phyloP scores from a whole-genome alignment of 2,888 invertebrate species.

The Hyposoter didymator region DNA sequence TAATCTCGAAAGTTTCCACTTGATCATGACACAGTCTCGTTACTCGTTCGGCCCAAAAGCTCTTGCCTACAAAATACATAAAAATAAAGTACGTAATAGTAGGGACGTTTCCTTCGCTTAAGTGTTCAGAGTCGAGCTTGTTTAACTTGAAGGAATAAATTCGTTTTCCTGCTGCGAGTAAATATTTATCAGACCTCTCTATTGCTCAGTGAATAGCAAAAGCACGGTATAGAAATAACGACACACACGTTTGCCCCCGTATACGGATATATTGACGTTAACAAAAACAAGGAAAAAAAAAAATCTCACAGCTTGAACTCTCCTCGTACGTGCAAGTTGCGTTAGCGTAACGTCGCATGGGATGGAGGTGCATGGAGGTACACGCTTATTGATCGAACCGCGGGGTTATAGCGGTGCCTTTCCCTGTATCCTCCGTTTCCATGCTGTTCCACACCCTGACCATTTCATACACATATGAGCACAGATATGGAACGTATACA shows the following conservation, averaged over 20 bases:
- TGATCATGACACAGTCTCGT: neutral
- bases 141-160: neutral
- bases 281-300: neutral
- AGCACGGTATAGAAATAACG: neutral
- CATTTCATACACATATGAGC: neutral
- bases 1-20: neutral
- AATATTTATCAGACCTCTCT: neutral
- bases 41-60: neutral
- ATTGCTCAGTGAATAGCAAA: neutral
- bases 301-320: slow-evolving; percentile 4
- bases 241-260: neutral
- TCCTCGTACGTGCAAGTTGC: slow-evolving; percentile 24
- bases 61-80: neutral
- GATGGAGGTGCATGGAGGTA: slow-evolving; percentile 68
- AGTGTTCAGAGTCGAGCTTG: neutral
- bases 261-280: neutral
- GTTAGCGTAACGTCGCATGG: slow-evolving; percentile 70
- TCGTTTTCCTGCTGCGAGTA: neutral
- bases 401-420: slow-evolving; percentile 70
- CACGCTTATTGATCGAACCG: slow-evolving; percentile 75
- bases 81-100: neutral
- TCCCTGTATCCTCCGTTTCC: slow-evolving; percentile 50
- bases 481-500: neutral
- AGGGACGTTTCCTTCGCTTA: neutral
- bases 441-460: slow-evolving; percentile 25